These are phyloP conservation scores for Trichopria drosophilae DNA, from an alignment of 2,888 invertebrate genomes.

Conservation along the genomic window DNA sequence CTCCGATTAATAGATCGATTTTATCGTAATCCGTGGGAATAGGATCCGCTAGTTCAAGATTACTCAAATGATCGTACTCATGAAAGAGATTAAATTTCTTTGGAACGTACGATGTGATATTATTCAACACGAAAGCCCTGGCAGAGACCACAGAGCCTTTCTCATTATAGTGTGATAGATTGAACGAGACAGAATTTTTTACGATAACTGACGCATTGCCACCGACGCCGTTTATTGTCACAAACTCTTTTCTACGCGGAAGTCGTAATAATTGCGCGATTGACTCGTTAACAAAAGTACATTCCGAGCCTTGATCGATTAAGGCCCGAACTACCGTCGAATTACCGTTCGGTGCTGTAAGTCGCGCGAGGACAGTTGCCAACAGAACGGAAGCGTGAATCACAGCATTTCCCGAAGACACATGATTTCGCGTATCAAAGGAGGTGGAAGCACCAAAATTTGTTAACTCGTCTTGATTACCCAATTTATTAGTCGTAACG, in stretches of 20 bases:
- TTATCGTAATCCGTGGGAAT: background rate
- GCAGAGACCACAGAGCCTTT: too few relatives aligned
- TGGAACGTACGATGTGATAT: constrained; percentile 16
- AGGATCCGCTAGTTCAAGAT: constrained; percentile 10
- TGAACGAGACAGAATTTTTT: too few relatives aligned
- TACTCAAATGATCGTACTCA: constrained; percentile 5
- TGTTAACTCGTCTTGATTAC: too few relatives aligned
- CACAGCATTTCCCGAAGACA: too few relatives aligned
- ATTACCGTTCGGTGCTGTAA: constrained; percentile 18
- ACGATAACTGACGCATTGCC: background rate
- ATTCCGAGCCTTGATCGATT: too few relatives aligned
- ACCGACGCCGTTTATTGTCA: constrained; percentile 26
- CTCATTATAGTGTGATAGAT: too few relatives aligned
- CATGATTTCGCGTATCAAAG: too few relatives aligned
- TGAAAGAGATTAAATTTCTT: constrained; percentile 2
- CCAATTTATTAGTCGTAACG: too few relatives aligned
- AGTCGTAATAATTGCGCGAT: too few relatives aligned
- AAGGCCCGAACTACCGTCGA: constrained; percentile 22
- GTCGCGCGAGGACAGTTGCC: constrained; percentile 28
- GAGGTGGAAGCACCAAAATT: too few relatives aligned
- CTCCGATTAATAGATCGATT: too few relatives aligned
- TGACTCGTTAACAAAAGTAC: too few relatives aligned
- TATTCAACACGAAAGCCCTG: constrained; percentile 11
- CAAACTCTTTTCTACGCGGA: constrained; percentile 10
- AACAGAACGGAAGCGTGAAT: constrained; percentile 13